Base-by-base conservation (phyloP, 2,113 vertebrate species). In the Melanostigma gelatinosum region DNA sequence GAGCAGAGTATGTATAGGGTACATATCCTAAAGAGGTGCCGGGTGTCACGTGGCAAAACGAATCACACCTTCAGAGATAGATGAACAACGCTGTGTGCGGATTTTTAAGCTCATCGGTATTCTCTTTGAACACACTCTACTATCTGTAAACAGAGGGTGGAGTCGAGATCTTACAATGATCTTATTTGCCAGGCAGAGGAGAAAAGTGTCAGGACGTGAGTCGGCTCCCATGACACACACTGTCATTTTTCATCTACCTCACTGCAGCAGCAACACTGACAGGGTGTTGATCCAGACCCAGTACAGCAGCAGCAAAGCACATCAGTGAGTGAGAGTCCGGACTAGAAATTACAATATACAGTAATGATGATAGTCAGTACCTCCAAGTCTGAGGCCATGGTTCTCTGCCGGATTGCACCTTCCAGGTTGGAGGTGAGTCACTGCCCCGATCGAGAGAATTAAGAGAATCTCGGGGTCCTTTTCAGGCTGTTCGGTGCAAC, bases 111-210 rank as follows among this genome's bases (percentile, higher is more conserved):
- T 82, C 66, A 84, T 87, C 72, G 82, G 34, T 55, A 89, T 86
- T 90, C 85, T 64, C 87, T 87, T 83, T 84, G 83, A 91, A 84
- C 75, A 36, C 6, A 55, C 29, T 78, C 46, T 50, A 62, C 75
- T 77, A 77, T 88, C 70, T 79, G 80, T 85, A 88, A 79, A 90
- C 77, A 82, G 72, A 70, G 72, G 82, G 55, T 40, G 81, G 79
- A 48, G 79, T 40, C 80, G 79, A 81, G 85, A 80, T 79, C 74
- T 75, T 82, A 82, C 85, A 87, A 88, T 80, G 75, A 90, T 87
- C 84, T 86, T 72, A 89, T 90, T 90, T 89, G 88, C 85, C 79
- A 83, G 76, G 86, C 88, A 84, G 84, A 87, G 75, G 70, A 77
- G 65, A 71, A 82, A 86, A 84, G 86, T 88, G 88, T 89, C 83